Evolutionary conservation across 2,888 invertebrate species (phyloP), one percentile per base, ranked within the genome.

Genomic region (Adelognathus sp.): DNA sequence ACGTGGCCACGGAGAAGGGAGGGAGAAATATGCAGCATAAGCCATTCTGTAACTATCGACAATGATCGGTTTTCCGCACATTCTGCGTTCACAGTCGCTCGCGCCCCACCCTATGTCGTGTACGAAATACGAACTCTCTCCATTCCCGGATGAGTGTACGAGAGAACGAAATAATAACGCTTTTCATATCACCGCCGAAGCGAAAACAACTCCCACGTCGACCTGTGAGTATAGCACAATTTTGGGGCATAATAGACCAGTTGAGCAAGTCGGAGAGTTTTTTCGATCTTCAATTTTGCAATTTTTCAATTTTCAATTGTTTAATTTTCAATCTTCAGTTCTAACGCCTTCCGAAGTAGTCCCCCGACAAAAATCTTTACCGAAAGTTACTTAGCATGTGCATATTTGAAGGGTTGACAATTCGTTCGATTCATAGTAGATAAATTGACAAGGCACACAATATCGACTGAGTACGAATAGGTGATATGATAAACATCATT

Each of bases 151-250:
- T 3, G 46, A 9, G 2, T 9, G 46, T 0, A 2, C 6, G 36
- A 39, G 66, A 41, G 61, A 67, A 67, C 71, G 69, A 71, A 79
- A 79, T 72, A 75, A 79, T 72, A 79, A 75, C 71, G 71, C 56
- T 61, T 74, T 58, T 63, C 56, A 50, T 63, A 63, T 41, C 52
- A 31, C n/a, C 46, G 61, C n/a, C 29, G 46, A 60, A 64, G 64
- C 64, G 60, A 74, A 66, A 71, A 64, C 64, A 72, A 58, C 41
- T 64, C 50, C 50, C 27, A 16, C 16, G 16, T 39, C n/a, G 16
- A 33, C 39, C 1, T 29, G 33, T 31, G n/a, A n/a, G 36, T 64
- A 36, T 14, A 33, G n/a, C 18, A 54, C 21, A 21, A 33, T 36
- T 36, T 11, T n/a, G n/a, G n/a, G n/a, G n/a, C n/a, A n/a, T n/a